A percentile compares a stretch with the other conserved stretches of the same genome.
Evolutionary conservation across 2,888 invertebrate genomes (phyloP).

Genomic region (Phalera bucephala): DNA sequence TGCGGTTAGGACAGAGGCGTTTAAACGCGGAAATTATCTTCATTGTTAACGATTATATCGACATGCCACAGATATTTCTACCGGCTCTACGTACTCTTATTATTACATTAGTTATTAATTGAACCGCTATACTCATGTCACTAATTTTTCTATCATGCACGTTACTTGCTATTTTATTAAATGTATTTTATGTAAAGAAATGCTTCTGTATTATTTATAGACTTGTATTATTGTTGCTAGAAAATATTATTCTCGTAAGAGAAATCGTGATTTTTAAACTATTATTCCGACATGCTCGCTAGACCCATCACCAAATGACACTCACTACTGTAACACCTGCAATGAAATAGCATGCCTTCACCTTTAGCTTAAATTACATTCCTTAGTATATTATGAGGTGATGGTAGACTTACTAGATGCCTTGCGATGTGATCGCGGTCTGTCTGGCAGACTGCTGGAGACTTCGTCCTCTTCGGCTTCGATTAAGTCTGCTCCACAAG

Average conservation of each 20-base stretch:
- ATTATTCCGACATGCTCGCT: slow-evolving; percentile 1
- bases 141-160: not conserved
- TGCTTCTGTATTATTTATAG: too few relatives aligned
- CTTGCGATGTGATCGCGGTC: slow-evolving; percentile 74
- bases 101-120: slow-evolving; percentile 15
- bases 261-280: slow-evolving; percentile 7
- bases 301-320: slow-evolving; percentile 25
- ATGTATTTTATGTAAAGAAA: too few relatives aligned
- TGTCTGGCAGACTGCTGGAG: slow-evolving; percentile 71
- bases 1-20: slow-evolving; percentile 20
- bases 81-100: slow-evolving; percentile 6
- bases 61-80: slow-evolving; percentile 19
- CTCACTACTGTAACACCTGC: slow-evolving; percentile 19
- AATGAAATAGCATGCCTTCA: slow-evolving; percentile 22
- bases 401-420: slow-evolving; percentile 81
- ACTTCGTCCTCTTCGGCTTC: slow-evolving; percentile 83
- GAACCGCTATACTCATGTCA: not conserved
- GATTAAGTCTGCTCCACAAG: slow-evolving; percentile 76
- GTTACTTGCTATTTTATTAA: not conserved
- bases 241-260: slow-evolving; percentile 1
- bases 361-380: slow-evolving; percentile 10
- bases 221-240: too few relatives aligned
- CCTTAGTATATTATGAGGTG: slow-evolving; percentile 22
- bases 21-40: slow-evolving; percentile 20
- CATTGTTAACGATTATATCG: slow-evolving; percentile 15